Conservation (phyloP, 2,113 vertebrate species). For the Ploceus nigricollis region DNA sequence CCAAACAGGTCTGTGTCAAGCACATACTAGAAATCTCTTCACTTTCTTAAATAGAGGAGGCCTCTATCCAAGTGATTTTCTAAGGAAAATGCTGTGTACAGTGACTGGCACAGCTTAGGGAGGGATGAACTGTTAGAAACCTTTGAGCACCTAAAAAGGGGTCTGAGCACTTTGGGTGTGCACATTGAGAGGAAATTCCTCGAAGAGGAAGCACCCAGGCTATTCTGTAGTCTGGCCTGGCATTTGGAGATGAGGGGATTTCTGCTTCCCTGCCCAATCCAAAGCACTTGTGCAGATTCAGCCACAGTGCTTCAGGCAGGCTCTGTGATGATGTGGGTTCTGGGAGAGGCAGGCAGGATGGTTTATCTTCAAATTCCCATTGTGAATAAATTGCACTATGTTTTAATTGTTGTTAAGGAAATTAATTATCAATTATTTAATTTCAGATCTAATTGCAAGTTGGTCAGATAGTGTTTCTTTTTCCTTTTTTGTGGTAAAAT, state of each 20-base stretch:
- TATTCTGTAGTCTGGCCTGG: not conserved
- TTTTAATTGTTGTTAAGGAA: not conserved
- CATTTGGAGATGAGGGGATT: not conserved
- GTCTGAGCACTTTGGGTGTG: not conserved
- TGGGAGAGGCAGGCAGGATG: not conserved
- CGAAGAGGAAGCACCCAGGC: not conserved
- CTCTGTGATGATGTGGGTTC: accelerated
- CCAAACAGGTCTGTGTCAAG: not conserved
- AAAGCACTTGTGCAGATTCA: accelerated
- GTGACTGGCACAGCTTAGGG: not conserved
- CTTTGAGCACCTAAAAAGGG: not conserved
- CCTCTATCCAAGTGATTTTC: not conserved
- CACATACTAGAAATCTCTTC: not conserved
- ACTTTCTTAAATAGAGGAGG: not conserved
- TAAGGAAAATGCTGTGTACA: not conserved
- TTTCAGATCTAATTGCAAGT: not conserved
- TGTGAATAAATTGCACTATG: not conserved
- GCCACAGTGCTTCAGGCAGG: accelerated
- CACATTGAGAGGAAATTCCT: not conserved
- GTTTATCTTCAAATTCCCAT: not conserved
- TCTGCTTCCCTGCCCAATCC: not conserved
- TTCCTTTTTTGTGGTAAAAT: not conserved
- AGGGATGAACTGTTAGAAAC: not conserved
- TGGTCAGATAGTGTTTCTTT: not conserved
- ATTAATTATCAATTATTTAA: not conserved